phyloP scores from a whole-genome alignment of 2,797 vertebrate genomes.

The Leuciscus waleckii region DNA sequence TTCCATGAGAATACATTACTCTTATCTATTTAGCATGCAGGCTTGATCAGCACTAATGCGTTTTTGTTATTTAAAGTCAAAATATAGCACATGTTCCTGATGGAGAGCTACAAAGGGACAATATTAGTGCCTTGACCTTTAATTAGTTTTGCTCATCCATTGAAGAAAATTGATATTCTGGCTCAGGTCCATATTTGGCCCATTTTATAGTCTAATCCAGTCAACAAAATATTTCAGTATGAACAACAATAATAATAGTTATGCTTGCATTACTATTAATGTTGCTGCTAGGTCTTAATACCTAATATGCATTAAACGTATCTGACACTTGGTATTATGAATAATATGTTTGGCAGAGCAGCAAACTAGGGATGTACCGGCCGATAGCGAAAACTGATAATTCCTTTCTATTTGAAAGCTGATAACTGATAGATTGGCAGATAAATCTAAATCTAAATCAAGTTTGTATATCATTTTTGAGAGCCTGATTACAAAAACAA shows the following conservation, averaged over 20 bases:
- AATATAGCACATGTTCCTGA: neutral
- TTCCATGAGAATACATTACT: neutral
- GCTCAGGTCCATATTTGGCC: neutral
- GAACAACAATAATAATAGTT: neutral
- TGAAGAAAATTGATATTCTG: neutral
- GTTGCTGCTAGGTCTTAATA: neutral
- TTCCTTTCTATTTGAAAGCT: too few relatives aligned
- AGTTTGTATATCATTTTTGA: too few relatives aligned
- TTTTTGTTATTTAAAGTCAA: slow-evolving; percentile 6
- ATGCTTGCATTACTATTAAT: neutral
- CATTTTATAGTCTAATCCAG: neutral
- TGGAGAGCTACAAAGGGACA: neutral
- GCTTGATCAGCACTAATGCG: neutral
- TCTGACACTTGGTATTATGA: neutral
- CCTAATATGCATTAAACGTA: neutral
- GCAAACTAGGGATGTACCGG: neutral
- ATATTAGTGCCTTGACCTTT: neutral
- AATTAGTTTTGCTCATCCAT: neutral
- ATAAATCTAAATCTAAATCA: too few relatives aligned
- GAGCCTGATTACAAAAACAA: too few relatives aligned
- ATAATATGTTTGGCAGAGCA: neutral
- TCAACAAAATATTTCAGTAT: neutral
- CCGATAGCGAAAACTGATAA: too few relatives aligned
- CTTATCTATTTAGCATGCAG: neutral
- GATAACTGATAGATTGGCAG: too few relatives aligned